Evolutionary conservation across 2,888 invertebrate species (phyloP), one percentile per base, ranked within the genome.

Genomic region (Unio pictorum): DNA sequence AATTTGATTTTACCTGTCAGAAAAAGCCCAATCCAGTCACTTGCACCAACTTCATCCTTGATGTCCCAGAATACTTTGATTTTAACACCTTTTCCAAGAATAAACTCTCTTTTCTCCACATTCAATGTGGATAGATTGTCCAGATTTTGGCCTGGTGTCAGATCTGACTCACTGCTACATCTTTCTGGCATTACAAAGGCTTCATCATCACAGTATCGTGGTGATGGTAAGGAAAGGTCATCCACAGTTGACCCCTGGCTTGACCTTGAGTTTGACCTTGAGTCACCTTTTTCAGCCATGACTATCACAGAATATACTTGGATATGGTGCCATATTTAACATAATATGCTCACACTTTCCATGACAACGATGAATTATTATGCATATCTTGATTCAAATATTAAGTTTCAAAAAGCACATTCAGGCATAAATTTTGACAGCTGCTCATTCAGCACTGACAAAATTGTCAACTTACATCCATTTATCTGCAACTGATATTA

Each of bases 1-100:
- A 45, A 11, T 45, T 45, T 45, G 11, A 45, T 45, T 45, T 45
- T 78, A 90, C 90, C 90, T 76, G 84, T 79, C 62, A 84, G 84
- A 80, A 88, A 91, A 26, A 91, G 84, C 20, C 90, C 91, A 69
- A 91, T 90, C 90, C 90, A 91, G 79, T 91, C 91, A 62, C 86
- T 84, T 18, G 87, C 84, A 23, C 86, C 85, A 11, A 87, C 86
- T 67, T 88, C 87, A 66, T 90, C 90, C 60, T 84, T 85, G 34
- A 91, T 88, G 71, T 89, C 88, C 90, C 90, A 91, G 15, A 83
- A 82, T 55, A 91, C 84, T 58, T 85, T 84, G 18, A 91, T 80
- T 58, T 83, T 78, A 4, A 74, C 81, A 30, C 81, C 72, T 28
- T 75, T 80, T 34, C 86, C 85, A n/a, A 89, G 78, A 11, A 78